Conservation (phyloP, 1,140 invertebrate genomes). For the Cataglyphis hispanica region DNA sequence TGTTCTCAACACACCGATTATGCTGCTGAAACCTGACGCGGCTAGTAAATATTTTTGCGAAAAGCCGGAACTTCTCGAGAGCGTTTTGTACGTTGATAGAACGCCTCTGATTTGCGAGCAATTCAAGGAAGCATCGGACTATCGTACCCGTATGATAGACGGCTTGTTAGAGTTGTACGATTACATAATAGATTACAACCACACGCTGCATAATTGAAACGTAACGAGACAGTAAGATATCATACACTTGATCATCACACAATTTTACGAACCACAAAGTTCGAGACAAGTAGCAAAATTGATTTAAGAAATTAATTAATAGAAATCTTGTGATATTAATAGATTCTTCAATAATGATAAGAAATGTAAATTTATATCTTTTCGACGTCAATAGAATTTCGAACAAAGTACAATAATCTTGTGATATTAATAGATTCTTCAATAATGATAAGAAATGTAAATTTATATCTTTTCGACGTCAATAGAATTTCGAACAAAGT, state of each 20-base stretch:
- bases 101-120: slow-evolving; percentile 74
- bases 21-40: slow-evolving; percentile 73
- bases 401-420: too few species aligned
- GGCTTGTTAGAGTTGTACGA: slow-evolving; percentile 76
- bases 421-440: neutral
- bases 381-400: neutral
- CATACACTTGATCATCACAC: neutral
- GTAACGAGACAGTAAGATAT: neutral
- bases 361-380: neutral
- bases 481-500: neutral
- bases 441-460: neutral
- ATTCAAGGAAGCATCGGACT: slow-evolving; percentile 63
- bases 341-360: neutral
- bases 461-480: neutral
- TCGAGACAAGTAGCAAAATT: too few species aligned
- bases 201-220: neutral
- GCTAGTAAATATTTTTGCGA: slow-evolving; percentile 76
- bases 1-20: slow-evolving; percentile 76
- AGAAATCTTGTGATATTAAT: neutral
- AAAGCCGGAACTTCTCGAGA: slow-evolving; percentile 68
- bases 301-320: neutral
- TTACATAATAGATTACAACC: slow-evolving; percentile 31
- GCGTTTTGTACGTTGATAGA: slow-evolving; percentile 75
- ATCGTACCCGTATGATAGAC: slow-evolving; percentile 74
- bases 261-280: neutral